A percentile compares a stretch with the other conserved stretches of the same genome.
Evolutionary conservation across 2,888 invertebrate genomes (phyloP).

Genomic region (Diaperis boleti): DNA sequence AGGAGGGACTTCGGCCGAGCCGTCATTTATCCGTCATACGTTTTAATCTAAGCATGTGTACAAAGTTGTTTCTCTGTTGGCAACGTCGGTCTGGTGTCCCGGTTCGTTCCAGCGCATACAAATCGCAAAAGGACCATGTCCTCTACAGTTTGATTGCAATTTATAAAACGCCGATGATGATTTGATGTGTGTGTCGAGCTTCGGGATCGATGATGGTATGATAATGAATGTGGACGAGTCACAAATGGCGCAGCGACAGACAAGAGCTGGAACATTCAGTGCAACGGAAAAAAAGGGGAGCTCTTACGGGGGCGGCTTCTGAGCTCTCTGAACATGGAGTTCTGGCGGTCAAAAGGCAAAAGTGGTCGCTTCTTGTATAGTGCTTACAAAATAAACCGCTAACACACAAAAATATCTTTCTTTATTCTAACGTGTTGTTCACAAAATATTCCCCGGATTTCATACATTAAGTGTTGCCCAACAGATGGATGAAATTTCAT

Average conservation of each 20-base stretch:
- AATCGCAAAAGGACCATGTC: constrained; percentile 33
- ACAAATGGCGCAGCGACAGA: constrained; percentile 59
- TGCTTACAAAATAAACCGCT: too few species aligned
- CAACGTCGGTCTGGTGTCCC: constrained; percentile 27
- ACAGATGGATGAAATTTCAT: too few species aligned
- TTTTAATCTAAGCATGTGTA: constrained; percentile 53
- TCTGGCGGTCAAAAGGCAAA: too few species aligned
- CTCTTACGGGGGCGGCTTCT: constrained; percentile 70
- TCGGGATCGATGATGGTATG: constrained; percentile 41
- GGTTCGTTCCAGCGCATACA: constrained; percentile 35
- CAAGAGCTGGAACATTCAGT: constrained; percentile 62
- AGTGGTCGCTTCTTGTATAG: too few species aligned
- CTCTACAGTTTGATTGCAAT: constrained; percentile 38
- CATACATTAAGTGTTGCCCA: too few species aligned
- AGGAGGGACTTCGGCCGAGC: constrained; percentile 73
- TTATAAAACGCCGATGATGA: constrained; percentile 41
- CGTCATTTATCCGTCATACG: constrained; percentile 60
- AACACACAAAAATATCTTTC: too few species aligned
- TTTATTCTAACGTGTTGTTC: too few species aligned
- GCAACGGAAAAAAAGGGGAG: constrained; percentile 67
- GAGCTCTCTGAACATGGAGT: too few species aligned
- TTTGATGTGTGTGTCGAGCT: constrained; percentile 41
- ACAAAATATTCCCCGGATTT: too few species aligned
- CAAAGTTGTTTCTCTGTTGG: constrained; percentile 60
- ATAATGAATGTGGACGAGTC: constrained; percentile 50